Percentiles rank a stretch among this genome's conserved stretches.
Evolutionary conservation across 2,113 vertebrate genomes (phyloP).

Genomic region (Paramormyrops kingsleyae): DNA sequence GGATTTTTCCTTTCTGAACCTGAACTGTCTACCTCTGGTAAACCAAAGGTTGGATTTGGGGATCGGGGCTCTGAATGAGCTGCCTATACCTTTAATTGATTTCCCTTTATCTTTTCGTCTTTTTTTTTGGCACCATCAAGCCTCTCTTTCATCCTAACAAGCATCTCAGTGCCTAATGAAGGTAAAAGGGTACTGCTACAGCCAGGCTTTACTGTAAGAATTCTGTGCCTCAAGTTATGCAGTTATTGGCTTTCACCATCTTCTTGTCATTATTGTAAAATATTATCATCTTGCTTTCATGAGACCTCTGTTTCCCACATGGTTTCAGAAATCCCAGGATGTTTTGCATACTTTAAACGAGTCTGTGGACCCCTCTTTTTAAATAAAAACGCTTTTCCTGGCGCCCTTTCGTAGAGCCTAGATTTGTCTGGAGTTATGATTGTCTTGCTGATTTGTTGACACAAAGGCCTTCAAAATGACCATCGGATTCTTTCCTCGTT

Average conservation of each 20-base stretch:
- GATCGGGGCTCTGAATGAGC: neutral
- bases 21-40: neutral
- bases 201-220: neutral
- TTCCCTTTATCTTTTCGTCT: neutral
- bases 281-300: neutral
- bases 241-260: neutral
- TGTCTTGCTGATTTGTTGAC: neutral
- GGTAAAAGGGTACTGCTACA: neutral
- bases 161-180: neutral
- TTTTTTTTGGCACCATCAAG: neutral
- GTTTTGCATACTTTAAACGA: neutral
- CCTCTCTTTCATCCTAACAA: neutral
- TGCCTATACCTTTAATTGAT: neutral
- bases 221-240: neutral
- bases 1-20: neutral
- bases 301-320: neutral
- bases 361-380: neutral
- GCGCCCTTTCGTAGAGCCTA: neutral
- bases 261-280: neutral
- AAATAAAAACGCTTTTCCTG: neutral
- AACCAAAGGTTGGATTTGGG: neutral
- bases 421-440: neutral
- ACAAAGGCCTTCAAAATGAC: neutral
- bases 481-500: neutral
- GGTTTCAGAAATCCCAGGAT: neutral